Conservation (phyloP, 2,888 invertebrate species). For the Drosophila birchii region DNA sequence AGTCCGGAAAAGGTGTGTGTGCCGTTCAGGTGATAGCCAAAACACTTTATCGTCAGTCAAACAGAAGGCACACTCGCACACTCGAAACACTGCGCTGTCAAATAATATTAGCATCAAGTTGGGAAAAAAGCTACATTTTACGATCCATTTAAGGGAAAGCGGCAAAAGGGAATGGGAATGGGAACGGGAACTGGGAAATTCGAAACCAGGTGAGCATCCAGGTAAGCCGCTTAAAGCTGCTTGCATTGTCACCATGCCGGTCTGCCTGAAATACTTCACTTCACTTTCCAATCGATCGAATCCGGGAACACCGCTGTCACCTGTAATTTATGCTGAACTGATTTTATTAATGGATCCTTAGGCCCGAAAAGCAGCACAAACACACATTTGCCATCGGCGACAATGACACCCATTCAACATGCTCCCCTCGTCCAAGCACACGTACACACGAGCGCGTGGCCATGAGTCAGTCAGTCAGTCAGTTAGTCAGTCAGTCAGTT, state of each 20-base stretch:
- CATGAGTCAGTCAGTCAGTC: slow-evolving; percentile 33
- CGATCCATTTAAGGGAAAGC: slow-evolving; percentile 25
- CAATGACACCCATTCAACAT: slow-evolving; percentile 35
- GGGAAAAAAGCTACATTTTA: slow-evolving; percentile 27
- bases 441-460: slow-evolving; percentile 16
- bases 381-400: slow-evolving; percentile 31
- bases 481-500: too few relatives aligned
- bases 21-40: slow-evolving; percentile 37
- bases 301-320: slow-evolving; percentile 24
- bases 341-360: slow-evolving; percentile 72
- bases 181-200: background rate
- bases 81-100: slow-evolving; percentile 18
- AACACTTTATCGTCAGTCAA: slow-evolving; percentile 53
- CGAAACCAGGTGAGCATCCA: slow-evolving; percentile 1
- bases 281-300: slow-evolving; percentile 29
- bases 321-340: slow-evolving; percentile 60
- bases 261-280: slow-evolving; percentile 14
- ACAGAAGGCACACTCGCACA: slow-evolving; percentile 9
- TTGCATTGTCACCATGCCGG: slow-evolving; percentile 10
- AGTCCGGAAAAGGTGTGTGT: slow-evolving; percentile 10
- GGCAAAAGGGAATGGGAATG: background rate
- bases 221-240: slow-evolving; percentile 37
- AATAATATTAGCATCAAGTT: slow-evolving; percentile 43
- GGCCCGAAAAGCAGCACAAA: slow-evolving; percentile 26
- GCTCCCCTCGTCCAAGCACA: slow-evolving; percentile 1